Percentiles rank a stretch among this genome's conserved stretches.
phyloP scores from a whole-genome alignment of 2,888 invertebrate genomes.

The Latrodectus hesperus region DNA sequence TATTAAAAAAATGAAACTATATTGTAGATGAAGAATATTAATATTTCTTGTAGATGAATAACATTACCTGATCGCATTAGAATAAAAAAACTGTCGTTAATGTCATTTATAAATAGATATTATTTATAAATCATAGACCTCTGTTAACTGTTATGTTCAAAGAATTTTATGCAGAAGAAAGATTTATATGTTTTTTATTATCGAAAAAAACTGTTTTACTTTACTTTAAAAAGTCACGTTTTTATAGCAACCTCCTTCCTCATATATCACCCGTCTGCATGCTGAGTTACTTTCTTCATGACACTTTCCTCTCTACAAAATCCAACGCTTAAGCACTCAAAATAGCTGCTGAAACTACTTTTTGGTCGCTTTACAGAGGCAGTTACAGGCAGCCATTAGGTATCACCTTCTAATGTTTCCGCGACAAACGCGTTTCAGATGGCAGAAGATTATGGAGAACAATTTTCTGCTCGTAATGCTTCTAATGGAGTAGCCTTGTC shows the following conservation, averaged over 20 bases:
- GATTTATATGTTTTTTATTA: too few species aligned
- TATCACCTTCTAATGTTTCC: conserved; percentile 2
- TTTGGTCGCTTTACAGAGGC: not conserved
- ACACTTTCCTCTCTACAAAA: not conserved
- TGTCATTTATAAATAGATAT: too few species aligned
- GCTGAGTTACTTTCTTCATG: not conserved
- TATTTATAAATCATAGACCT: too few species aligned
- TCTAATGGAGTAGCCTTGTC: not conserved
- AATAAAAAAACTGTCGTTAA: too few species aligned
- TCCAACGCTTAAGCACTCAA: not conserved
- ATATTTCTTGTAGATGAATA: too few species aligned
- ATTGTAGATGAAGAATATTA: too few species aligned
- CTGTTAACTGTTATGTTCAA: too few species aligned
- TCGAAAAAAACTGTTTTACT: too few species aligned
- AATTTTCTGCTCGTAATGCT: conserved; percentile 5
- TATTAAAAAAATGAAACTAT: too few species aligned
- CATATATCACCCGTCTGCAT: not conserved
- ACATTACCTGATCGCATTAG: too few species aligned
- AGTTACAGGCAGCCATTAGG: not conserved
- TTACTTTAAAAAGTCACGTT: not conserved
- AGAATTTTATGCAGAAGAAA: too few species aligned
- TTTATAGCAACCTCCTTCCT: not conserved
- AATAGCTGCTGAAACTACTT: not conserved
- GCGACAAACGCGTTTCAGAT: not conserved
- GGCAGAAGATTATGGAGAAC: not conserved